Evolutionary conservation across 2,888 invertebrate species (phyloP), one percentile per base, ranked within the genome.

Genomic region (Branchellion lobata): DNA sequence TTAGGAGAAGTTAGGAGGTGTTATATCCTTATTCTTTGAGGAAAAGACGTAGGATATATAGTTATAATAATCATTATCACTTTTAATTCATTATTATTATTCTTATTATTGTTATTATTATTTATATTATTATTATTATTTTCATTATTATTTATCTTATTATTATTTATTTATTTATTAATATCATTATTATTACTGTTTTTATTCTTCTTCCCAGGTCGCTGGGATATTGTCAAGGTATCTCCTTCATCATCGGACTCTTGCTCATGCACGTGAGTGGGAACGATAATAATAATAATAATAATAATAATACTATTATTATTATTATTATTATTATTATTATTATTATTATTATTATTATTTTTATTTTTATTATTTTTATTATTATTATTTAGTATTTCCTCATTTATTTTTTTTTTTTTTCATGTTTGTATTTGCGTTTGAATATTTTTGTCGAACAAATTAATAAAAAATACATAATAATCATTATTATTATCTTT

Each of bases 171-270:
- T 57, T 57, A 18, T 24, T 18, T 57, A 57, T 57, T 57, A 57
- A 14, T 57, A 24, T 57, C 3, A 57, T 57, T 18, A 57, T 18
- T 18, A 57, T 5, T 8, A 40, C 40, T 40, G 5, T 8, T 40
- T 8, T 40, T 40, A 5, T 40, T 5, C 40, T 14, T 40, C 5
- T 40, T 40, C 40, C 14, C 88, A 91, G 96, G 71, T 98, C 99
- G 89, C 91, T 91, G 36, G 99, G 99, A 74, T 99, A 99, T 88
- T 99, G 99, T 86, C 99, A 99, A 89, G 99, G 99, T 18, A 95
- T 96, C 11, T 97, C 96, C 1, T 99, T 99, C 87, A 99, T 99
- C 84, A 98, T 97, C 47, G 99, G 99, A n/a, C 90, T 99, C 65
- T 90, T 99, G 71, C 91, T 99, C 36, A 96, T 99, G 95, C 96